Percentiles rank a stretch among this genome's conserved stretches.
Evolutionary conservation across 2,113 vertebrate species (phyloP).

Genomic region (Struthidea cinerea): DNA sequence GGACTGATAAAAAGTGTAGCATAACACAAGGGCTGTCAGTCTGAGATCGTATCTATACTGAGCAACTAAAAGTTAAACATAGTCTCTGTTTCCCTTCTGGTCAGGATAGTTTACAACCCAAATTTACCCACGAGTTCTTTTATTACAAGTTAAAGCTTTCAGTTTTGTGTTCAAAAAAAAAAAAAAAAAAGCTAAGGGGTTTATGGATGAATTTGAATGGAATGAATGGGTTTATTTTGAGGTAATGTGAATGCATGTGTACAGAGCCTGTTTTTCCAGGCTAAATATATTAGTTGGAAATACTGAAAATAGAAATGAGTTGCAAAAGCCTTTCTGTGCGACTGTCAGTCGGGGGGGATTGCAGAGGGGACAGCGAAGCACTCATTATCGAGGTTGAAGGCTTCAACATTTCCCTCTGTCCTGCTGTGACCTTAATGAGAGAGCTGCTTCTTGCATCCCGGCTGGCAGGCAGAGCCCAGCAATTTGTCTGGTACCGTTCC

Average conservation of each 20-base stretch:
- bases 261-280: conserved; percentile 5
- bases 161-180: not conserved
- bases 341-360: not conserved
- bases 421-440: not conserved
- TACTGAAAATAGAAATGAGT: not conserved
- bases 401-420: not conserved
- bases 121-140: not conserved
- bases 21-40: not conserved
- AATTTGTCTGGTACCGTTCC: not conserved
- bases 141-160: not conserved
- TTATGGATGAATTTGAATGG: not conserved
- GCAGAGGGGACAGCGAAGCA: not conserved
- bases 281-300: not conserved
- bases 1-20: not conserved
- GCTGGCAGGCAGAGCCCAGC: not conserved
- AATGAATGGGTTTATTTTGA: conserved; percentile 17
- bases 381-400: not conserved
- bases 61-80: not conserved
- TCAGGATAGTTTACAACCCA: not conserved
- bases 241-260: not conserved
- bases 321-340: not conserved
- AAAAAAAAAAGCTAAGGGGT: not conserved
- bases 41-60: not conserved
- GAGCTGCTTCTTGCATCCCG: not conserved
- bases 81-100: not conserved